Conservation (phyloP, 2,113 vertebrate genomes). For the Paramormyrops kingsleyae region DNA sequence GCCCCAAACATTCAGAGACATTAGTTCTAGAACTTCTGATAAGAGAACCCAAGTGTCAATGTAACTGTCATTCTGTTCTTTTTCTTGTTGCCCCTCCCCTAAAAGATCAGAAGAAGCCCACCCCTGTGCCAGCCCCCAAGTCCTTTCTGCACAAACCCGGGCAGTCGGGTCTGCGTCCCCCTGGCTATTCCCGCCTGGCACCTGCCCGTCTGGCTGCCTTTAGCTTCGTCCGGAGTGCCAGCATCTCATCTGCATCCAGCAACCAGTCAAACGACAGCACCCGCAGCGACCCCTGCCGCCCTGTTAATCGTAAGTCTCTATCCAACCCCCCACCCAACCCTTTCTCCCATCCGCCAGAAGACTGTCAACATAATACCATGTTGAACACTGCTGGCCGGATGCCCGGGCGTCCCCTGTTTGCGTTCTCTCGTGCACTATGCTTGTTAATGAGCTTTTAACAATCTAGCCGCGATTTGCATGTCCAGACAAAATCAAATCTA, state of each 20-base stretch:
- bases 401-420: not conserved
- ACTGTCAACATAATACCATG: not conserved
- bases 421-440: not conserved
- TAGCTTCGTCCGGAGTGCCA: slow-evolving; percentile 88
- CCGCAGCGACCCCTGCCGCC: slow-evolving; percentile 71
- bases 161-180: slow-evolving; percentile 80
- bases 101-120: slow-evolving; percentile 61
- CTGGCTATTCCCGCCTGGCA: slow-evolving; percentile 77
- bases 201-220: slow-evolving; percentile 81
- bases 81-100: slow-evolving; percentile 29
- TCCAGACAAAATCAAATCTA: not conserved
- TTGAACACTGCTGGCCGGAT: not conserved
- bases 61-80: not conserved
- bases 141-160: slow-evolving; percentile 77
- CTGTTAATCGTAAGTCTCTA: slow-evolving; percentile 73
- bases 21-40: not conserved
- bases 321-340: not conserved
- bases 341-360: not conserved
- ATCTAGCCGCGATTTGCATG: not conserved
- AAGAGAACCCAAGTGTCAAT: not conserved
- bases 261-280: slow-evolving; percentile 74
- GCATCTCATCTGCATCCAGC: slow-evolving; percentile 82
- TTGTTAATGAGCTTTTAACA: not conserved
- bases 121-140: slow-evolving; percentile 55
- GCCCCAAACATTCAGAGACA: not conserved